Evolutionary conservation across 2,888 invertebrate species (phyloP).

Genomic region (Bhutanitis thaidina): DNA sequence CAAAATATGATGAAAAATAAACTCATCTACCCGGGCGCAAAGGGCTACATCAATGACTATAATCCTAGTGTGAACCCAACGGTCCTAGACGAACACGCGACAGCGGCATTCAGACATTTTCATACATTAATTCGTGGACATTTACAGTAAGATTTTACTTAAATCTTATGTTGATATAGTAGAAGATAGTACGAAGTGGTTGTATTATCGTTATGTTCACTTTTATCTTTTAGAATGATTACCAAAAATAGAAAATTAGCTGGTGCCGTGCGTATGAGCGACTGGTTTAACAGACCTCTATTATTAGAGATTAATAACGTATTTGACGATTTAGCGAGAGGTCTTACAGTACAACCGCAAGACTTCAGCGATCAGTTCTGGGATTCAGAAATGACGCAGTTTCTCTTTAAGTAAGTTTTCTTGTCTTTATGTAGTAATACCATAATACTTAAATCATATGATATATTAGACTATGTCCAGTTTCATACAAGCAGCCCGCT

Average conservation of each 20-base stretch:
- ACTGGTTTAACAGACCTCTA: conserved; percentile 84
- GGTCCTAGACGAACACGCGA: conserved; percentile 84
- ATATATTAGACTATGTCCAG: no score
- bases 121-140: conserved; percentile 85
- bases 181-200: no score
- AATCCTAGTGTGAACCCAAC: conserved; percentile 82
- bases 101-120: conserved; percentile 87
- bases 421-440: neutral
- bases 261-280: conserved; percentile 83
- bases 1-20: conserved; percentile 82
- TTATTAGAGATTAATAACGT: conserved; percentile 82
- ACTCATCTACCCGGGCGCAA: conserved; percentile 80
- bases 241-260: conserved; percentile 76
- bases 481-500: no score
- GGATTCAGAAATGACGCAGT: conserved; percentile 84
- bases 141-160: conserved; percentile 77
- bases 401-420: conserved; percentile 58
- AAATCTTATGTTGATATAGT: no score
- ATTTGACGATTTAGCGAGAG: conserved; percentile 87
- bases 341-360: conserved; percentile 87
- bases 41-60: conserved; percentile 83
- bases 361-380: conserved; percentile 88
- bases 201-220: neutral
- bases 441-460: no score
- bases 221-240: conserved; percentile 67